A percentile compares a stretch with the other conserved stretches of the same genome.
Conservation (phyloP, 1,140 invertebrate genomes). For the Aporrectodea caliginosa region DNA sequence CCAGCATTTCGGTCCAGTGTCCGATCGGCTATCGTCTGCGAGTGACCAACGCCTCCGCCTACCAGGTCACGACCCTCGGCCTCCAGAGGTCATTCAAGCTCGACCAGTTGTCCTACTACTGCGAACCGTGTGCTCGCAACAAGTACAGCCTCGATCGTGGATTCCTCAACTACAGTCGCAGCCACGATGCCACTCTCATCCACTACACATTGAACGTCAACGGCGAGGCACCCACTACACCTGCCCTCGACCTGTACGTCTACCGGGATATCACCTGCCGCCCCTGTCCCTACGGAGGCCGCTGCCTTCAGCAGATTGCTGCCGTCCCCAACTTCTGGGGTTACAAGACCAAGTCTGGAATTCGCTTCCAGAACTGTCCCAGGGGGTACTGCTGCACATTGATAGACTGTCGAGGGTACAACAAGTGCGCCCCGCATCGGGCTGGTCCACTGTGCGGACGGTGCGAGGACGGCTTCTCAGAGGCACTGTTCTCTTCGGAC, state of each 20-base stretch:
- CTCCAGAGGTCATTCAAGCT: constrained; percentile 25
- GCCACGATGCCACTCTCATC: neutral
- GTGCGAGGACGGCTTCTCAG: constrained; percentile 27
- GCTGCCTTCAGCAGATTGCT: constrained; percentile 17
- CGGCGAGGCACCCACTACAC: constrained; percentile 15
- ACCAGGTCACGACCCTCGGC: constrained; percentile 16
- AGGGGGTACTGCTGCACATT: constrained; percentile 28
- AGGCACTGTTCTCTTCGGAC: constrained; percentile 27
- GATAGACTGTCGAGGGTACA: constrained; percentile 21
- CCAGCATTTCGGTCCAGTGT: constrained; percentile 23
- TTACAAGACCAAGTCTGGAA: constrained; percentile 4
- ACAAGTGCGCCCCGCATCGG: constrained; percentile 22
- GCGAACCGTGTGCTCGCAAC: constrained; percentile 20
- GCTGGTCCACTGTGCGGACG: constrained; percentile 5
- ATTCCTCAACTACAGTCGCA: constrained; percentile 23
- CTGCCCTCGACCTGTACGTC: constrained; percentile 15
- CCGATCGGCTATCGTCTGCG: constrained; percentile 25
- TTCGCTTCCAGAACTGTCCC: constrained; percentile 28
- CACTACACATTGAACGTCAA: constrained; percentile 25
- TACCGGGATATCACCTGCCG: constrained; percentile 28
- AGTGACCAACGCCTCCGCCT: constrained; percentile 31
- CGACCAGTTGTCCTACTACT: constrained; percentile 31
- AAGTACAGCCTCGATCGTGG: constrained; percentile 30
- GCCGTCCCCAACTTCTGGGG: constrained; percentile 32
- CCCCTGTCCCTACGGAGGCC: constrained; percentile 27